phyloP scores from a whole-genome alignment of 1,140 invertebrate genomes.

The Philotrypesis tridentata region DNA sequence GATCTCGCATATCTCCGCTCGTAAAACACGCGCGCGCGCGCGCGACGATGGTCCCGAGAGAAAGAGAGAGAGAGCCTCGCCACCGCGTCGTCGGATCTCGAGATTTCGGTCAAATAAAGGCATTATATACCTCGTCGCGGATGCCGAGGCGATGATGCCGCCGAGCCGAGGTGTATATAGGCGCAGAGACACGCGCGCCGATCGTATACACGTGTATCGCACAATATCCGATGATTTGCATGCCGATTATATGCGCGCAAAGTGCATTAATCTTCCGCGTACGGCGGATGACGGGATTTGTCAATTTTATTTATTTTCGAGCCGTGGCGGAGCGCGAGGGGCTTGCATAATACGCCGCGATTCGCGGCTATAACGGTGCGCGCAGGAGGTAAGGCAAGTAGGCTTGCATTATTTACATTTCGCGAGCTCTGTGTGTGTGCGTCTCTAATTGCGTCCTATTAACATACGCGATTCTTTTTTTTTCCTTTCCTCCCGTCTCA shows the following conservation, averaged over 20 bases:
- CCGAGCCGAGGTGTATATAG: neutral
- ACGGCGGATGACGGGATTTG: slow-evolving; percentile 51
- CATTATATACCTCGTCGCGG: neutral
- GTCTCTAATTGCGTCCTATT: neutral
- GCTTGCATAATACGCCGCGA: slow-evolving; percentile 48
- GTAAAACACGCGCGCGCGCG: neutral
- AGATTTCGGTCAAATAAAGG: slow-evolving; percentile 25
- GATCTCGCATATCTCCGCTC: neutral
- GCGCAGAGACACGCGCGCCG: neutral
- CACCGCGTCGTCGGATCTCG: too few relatives aligned
- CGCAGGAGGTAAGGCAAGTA: neutral
- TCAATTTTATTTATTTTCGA: slow-evolving; percentile 56
- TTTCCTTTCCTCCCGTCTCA: neutral
- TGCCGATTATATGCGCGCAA: slow-evolving; percentile 58
- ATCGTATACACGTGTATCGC: slow-evolving; percentile 36
- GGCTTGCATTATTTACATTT: slow-evolving; percentile 12
- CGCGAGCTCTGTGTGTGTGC: too few relatives aligned
- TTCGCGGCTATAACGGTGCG: neutral
- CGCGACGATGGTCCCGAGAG: neutral
- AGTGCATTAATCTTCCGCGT: slow-evolving; percentile 58
- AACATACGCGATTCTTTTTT: neutral
- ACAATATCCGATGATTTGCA: slow-evolving; percentile 56
- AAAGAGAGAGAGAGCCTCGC: neutral
- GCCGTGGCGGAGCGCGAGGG: neutral
- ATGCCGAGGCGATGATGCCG: slow-evolving; percentile 21